Evolutionary conservation across 30 jellyfish, hydroid and myxozoan genomes (phyloP).

Genomic region (Nemopilema nomurai): DNA sequence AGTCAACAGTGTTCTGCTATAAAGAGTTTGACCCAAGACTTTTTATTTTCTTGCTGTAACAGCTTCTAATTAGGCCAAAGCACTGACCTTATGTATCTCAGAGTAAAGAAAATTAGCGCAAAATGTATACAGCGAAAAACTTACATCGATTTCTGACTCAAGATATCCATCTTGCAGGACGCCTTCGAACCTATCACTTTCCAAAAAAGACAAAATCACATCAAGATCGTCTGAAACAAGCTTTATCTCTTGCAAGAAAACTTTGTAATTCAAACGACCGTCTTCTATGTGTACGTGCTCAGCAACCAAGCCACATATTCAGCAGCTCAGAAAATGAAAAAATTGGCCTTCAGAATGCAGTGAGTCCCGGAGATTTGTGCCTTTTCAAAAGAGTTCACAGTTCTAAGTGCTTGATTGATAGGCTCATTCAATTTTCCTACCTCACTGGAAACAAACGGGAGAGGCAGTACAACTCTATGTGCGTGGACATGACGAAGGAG

Average conservation of each 20-base stretch:
- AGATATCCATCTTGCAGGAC: too few species aligned
- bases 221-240: too few species aligned
- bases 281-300: slow-evolving; percentile 30
- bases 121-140: too few species aligned
- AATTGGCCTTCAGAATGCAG: slow-evolving; percentile 26
- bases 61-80: too few species aligned
- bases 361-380: slow-evolving; percentile 50
- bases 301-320: slow-evolving; percentile 49
- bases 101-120: too few species aligned
- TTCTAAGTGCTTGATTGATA: slow-evolving; percentile 32
- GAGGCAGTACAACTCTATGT: slow-evolving; percentile 28
- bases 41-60: too few species aligned
- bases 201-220: too few species aligned
- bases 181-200: too few species aligned
- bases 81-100: too few species aligned
- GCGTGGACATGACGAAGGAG: slow-evolving; percentile 43
- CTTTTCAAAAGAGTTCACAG: slow-evolving; percentile 36
- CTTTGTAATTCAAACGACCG: slow-evolving; percentile 31
- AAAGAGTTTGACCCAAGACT: too few species aligned
- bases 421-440: slow-evolving; percentile 50
- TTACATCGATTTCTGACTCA: too few species aligned
- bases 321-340: slow-evolving; percentile 8
- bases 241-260: slow-evolving; percentile 45
- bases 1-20: slow-evolving; percentile 38
- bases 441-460: slow-evolving; percentile 32